Conservation (phyloP, 2,797 vertebrate species). For the Gymnopithys bicolor region DNA sequence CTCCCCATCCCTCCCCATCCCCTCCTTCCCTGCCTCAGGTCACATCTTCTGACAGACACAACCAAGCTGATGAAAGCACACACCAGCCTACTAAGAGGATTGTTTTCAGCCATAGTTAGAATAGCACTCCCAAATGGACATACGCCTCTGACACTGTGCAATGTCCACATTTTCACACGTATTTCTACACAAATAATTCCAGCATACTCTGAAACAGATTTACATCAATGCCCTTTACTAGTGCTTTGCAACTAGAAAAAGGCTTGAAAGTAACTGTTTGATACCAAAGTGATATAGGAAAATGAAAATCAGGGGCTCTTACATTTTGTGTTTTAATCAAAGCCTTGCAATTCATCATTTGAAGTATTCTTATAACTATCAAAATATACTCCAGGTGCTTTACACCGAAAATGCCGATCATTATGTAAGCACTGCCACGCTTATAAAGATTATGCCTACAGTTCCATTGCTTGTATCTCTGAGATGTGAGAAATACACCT, state of each 20-base stretch:
- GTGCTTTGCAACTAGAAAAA: neutral
- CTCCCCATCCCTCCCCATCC: neutral
- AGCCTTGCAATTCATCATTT: constrained; percentile 8
- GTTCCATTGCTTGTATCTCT: neutral
- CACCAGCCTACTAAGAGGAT: neutral
- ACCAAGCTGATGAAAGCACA: accelerated
- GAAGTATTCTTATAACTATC: constrained; percentile 17
- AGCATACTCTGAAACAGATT: neutral
- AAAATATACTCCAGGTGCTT: constrained; percentile 35
- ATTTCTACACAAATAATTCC: neutral
- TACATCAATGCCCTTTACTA: neutral
- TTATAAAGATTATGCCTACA: neutral
- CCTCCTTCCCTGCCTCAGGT: neutral
- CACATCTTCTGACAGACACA: accelerated
- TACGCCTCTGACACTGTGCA: neutral
- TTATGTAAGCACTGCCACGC: neutral
- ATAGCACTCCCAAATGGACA: neutral
- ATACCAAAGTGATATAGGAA: neutral
- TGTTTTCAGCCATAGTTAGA: neutral
- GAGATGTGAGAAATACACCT: neutral
- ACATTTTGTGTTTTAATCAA: constrained; percentile 29
- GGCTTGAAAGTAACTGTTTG: neutral
- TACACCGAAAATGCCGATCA: neutral
- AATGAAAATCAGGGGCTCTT: neutral
- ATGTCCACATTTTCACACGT: neutral